Evolutionary conservation across 2,888 invertebrate genomes (phyloP).

Genomic region (Hydropsyche betteni): DNA sequence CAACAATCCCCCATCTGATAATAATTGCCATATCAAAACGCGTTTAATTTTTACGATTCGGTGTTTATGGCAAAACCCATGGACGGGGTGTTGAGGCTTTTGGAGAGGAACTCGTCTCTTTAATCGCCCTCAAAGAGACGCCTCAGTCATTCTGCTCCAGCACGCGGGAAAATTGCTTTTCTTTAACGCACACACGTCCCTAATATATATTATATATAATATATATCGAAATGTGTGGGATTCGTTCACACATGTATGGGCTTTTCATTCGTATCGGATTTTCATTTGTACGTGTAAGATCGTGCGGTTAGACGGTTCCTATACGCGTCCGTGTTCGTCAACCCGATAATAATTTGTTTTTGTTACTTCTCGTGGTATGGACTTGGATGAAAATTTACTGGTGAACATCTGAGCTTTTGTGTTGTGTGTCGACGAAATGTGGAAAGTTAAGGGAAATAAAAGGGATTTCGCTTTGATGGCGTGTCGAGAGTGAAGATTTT

Average conservation of each 20-base stretch:
- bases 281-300: too few relatives aligned
- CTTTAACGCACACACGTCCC: constrained; percentile 35
- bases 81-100: too few relatives aligned
- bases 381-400: constrained; percentile 35
- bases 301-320: too few relatives aligned
- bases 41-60: too few relatives aligned
- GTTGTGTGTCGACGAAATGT: neutral
- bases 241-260: neutral
- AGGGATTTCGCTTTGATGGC: too few relatives aligned
- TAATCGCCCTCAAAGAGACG: constrained; percentile 29
- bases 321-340: constrained; percentile 23
- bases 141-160: constrained; percentile 36
- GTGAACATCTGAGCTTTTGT: constrained; percentile 34
- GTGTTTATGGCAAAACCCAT: too few relatives aligned
- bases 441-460: neutral
- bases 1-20: too few relatives aligned
- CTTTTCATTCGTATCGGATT: too few relatives aligned
- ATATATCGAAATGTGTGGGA: neutral
- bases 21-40: too few relatives aligned
- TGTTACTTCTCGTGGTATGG: neutral
- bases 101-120: neutral
- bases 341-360: constrained; percentile 33
- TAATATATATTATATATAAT: neutral
- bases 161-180: constrained; percentile 45
- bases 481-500: too few relatives aligned